A percentile compares a stretch with the other conserved stretches of the same genome.
phyloP scores from a whole-genome alignment of 2,888 invertebrate species.

The Subacronicta megacephala region DNA sequence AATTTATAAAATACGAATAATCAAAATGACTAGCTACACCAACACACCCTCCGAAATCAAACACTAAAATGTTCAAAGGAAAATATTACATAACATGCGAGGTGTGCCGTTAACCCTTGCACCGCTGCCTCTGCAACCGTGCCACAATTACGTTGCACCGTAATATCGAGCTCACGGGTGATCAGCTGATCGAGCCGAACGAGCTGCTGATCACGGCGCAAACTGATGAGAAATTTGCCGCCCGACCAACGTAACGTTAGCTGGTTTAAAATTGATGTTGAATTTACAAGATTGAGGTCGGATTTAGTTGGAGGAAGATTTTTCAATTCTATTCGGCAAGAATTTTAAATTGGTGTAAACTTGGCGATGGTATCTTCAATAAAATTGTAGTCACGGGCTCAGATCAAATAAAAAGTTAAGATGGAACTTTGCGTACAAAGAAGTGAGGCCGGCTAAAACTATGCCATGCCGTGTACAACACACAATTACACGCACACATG shows the following conservation, averaged over 20 bases:
- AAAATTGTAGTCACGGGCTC: too few relatives aligned
- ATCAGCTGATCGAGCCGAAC: slow-evolving; percentile 63
- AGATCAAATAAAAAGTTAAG: too few relatives aligned
- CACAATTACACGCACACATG: too few relatives aligned
- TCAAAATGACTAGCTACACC: too few relatives aligned
- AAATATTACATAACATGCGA: slow-evolving; percentile 15
- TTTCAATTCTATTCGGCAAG: slow-evolving; percentile 8
- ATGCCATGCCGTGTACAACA: too few relatives aligned
- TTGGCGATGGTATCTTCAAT: too few relatives aligned
- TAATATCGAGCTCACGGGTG: slow-evolving; percentile 42
- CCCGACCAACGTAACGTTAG: slow-evolving; percentile 76
- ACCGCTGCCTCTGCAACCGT: slow-evolving; percentile 36
- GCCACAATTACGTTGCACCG: slow-evolving; percentile 62
- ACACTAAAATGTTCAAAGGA: background rate
- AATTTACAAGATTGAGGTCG: slow-evolving; percentile 39
- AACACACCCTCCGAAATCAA: too few relatives aligned
- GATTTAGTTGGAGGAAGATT: slow-evolving; percentile 13
- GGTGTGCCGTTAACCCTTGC: slow-evolving; percentile 13
- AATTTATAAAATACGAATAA: too few relatives aligned
- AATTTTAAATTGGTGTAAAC: background rate
- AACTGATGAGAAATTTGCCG: slow-evolving; percentile 83
- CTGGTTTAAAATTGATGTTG: slow-evolving; percentile 49
- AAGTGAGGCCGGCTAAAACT: too few relatives aligned
- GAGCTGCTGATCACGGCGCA: slow-evolving; percentile 63
- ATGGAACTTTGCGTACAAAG: too few relatives aligned